These are phyloP conservation scores for Fragum fragum DNA, from an alignment of 2,888 invertebrate species.

Conservation along the genomic window DNA sequence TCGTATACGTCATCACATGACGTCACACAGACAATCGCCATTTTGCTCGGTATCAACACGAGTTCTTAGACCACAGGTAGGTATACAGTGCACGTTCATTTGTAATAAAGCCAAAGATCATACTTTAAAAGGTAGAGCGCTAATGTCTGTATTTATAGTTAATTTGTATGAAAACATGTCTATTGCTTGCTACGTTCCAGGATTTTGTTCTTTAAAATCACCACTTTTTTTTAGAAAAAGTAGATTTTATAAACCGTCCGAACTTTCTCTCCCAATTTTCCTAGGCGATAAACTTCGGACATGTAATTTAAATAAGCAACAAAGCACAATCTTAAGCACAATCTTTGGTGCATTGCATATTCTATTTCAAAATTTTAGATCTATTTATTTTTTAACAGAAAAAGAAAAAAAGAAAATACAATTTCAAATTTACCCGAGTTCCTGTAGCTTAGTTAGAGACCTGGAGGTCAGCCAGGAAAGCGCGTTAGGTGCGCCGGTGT, in stretches of 20 bases:
- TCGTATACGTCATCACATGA: slow-evolving; percentile 6
- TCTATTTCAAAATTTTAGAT: neutral
- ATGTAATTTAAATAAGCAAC: slow-evolving; percentile 6
- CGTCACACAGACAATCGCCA: slow-evolving; percentile 4
- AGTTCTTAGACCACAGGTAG: neutral
- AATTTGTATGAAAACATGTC: neutral
- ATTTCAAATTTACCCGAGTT: slow-evolving; percentile 3
- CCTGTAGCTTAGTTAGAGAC: slow-evolving; percentile 1
- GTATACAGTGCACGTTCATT: neutral
- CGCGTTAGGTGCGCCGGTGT: neutral
- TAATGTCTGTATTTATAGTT: slow-evolving; percentile 1
- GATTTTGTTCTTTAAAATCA: neutral
- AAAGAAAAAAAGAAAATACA: neutral
- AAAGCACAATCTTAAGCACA: slow-evolving; percentile 1
- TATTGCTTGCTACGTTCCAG: slow-evolving; percentile 6
- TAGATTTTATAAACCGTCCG: neutral
- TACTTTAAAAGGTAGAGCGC: neutral
- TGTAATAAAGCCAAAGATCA: neutral
- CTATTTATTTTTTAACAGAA: slow-evolving; percentile 1
- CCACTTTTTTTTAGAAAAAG: neutral
- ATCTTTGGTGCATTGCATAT: neutral
- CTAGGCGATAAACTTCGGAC: slow-evolving; percentile 1
- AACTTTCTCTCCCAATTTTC: neutral
- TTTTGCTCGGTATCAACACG: slow-evolving; percentile 3
- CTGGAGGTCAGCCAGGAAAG: slow-evolving; percentile 2